Evolutionary conservation across 2,888 invertebrate genomes (phyloP), one percentile per base, ranked within the genome.

Genomic region (Volucella zonaria): DNA sequence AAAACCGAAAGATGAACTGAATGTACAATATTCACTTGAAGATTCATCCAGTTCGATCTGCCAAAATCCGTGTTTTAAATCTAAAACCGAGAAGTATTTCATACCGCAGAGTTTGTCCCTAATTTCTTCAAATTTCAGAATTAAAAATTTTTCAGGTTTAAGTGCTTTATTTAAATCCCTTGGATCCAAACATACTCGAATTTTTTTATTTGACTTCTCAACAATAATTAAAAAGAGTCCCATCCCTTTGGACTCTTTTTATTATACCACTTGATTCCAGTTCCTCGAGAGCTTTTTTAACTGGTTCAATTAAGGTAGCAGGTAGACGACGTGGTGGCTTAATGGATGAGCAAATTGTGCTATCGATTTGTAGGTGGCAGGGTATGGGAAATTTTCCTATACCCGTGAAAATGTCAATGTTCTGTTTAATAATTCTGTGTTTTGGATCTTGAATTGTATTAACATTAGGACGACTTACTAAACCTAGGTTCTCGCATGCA

Each of bases 81-180:
- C 79, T 18, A 86, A 58, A 15, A 87, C 82, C 9, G 73, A 62
- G 56, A 82, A 38, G 51, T 77, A 23, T 54, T 67, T 70, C 61
- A 56, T 59, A 12, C 59, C 66, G 49, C 56, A 10, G 45, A 87
- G 51, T 49, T 76, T 78, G 23, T 61, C 18, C 42, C 47, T 78
- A 14, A 76, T 49, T 66, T 87, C 82, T 59, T 87, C 75, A 56
- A 86, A 70, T 54, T 67, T 74, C 18, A 75, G 82, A 74, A 87
- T 86, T 43, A 71, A 43, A 23, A 18, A 3, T 23, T 23, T 23
- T 23, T 23, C 67, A 56, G 75, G 49, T 38, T 54, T 58, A 40
- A 87, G 59, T 12, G 59, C 85, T 56, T 71, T 64, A 66, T 86
- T 82, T 59, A 86, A 43, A 49, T 23, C 18, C 18, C 3, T 23